Conservation (phyloP, 2,888 invertebrate species). For the Yponomeuta sedellus region DNA sequence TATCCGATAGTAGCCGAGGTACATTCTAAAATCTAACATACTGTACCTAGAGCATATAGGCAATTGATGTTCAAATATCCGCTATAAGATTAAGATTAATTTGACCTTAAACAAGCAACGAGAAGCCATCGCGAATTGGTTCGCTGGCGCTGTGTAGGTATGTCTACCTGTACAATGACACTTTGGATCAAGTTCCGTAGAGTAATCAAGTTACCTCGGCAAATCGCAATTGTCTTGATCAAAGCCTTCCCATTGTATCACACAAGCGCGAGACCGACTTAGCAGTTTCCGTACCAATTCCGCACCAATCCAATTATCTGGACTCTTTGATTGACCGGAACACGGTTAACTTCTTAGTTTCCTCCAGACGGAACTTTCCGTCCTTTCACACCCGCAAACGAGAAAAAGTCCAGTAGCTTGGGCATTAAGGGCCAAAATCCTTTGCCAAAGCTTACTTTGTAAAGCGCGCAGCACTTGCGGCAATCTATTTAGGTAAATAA, state of each 20-base stretch:
- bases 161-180: not conserved
- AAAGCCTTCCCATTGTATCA: not conserved
- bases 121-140: too few species aligned
- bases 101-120: too few species aligned
- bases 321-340: constrained; percentile 7
- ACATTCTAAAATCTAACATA: too few species aligned
- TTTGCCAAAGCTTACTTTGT: not conserved
- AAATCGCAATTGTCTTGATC: not conserved
- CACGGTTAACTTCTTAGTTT: constrained; percentile 6
- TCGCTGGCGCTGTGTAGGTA: too few species aligned
- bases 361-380: not conserved
- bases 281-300: constrained; percentile 4
- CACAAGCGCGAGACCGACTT: not conserved
- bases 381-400: not conserved
- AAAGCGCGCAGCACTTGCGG: not conserved
- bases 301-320: constrained; percentile 11
- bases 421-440: not conserved
- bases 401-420: not conserved
- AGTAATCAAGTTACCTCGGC: not conserved
- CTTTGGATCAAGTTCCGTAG: not conserved
- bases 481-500: constrained; percentile 2
- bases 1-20: too few species aligned
- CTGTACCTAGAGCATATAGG: too few species aligned
- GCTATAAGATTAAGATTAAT: too few species aligned
- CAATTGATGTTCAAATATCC: too few species aligned